Evolutionary conservation across 2,888 invertebrate genomes (phyloP).

Genomic region (Ennomos erosarius): DNA sequence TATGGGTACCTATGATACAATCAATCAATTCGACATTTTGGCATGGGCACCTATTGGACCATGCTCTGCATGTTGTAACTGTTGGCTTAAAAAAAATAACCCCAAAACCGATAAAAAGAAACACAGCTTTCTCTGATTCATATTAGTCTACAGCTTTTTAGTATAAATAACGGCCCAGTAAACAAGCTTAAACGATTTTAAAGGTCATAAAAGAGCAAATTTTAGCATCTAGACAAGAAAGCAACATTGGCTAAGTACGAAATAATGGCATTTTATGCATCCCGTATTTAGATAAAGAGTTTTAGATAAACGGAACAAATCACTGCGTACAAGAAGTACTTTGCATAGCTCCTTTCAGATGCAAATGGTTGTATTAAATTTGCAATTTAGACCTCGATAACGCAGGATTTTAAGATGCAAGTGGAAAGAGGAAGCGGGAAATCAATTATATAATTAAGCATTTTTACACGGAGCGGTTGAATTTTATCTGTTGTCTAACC

Average conservation of each 20-base stretch:
- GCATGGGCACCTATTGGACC: too few species aligned
- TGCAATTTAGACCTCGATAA: conserved; percentile 81
- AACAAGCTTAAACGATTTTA: conserved; percentile 34
- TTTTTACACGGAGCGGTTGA: too few species aligned
- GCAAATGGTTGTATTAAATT: conserved; percentile 84
- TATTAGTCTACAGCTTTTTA: conserved; percentile 30
- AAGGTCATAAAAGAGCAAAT: conserved; percentile 44
- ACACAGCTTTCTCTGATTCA: conserved; percentile 33
- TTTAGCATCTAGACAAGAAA: conserved; percentile 50
- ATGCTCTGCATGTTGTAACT: too few species aligned
- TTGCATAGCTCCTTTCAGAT: conserved; percentile 78
- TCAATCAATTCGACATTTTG: too few species aligned
- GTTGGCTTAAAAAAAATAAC: neutral
- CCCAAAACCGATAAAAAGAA: conserved; percentile 27
- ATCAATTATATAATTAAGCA: too few species aligned
- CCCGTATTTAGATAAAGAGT: conserved; percentile 76
- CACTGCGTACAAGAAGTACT: conserved; percentile 73
- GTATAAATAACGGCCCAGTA: conserved; percentile 27
- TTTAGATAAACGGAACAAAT: conserved; percentile 79
- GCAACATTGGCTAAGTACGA: conserved; percentile 47
- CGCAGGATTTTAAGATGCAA: conserved; percentile 52
- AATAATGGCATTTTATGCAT: conserved; percentile 55
- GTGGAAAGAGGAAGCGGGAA: conserved; percentile 33
- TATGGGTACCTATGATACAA: too few species aligned
- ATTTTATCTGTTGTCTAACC: too few species aligned